Evolutionary conservation across 2,113 vertebrate species (phyloP).

Genomic region (Cettia cetti): DNA sequence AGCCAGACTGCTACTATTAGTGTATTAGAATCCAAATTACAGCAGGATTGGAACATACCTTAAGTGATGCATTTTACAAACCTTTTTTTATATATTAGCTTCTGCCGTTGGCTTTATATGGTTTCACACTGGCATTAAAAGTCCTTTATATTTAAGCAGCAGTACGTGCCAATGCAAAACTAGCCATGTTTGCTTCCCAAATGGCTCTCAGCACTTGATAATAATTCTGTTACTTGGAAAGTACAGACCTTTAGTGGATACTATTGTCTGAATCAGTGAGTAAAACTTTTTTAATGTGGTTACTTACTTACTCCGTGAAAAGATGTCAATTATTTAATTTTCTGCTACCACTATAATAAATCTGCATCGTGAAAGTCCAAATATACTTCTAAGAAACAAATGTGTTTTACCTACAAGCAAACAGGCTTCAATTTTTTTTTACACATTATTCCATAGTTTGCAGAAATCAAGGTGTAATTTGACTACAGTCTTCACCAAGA

Average conservation of each 20-base stretch:
- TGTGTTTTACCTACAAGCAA: neutral
- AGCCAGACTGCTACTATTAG: neutral
- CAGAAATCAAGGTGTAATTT: neutral
- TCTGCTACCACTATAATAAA: neutral
- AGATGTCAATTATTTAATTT: neutral
- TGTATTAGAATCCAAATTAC: neutral
- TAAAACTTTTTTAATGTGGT: neutral
- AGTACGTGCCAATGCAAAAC: neutral
- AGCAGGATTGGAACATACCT: neutral
- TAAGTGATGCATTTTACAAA: neutral
- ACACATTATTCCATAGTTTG: neutral
- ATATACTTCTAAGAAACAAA: neutral
- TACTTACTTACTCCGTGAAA: neutral
- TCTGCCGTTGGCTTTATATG: neutral
- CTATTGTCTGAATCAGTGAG: neutral
- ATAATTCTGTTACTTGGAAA: neutral
- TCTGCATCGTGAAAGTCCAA: neutral
- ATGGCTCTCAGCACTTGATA: neutral
- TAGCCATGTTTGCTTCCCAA: neutral
- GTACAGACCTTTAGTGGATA: neutral
- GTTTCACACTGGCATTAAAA: neutral
- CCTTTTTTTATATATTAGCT: neutral
- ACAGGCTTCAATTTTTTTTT: neutral
- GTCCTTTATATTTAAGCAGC: neutral
- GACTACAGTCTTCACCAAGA: neutral